Evolutionary conservation across 1,140 invertebrate species (phyloP), one percentile per base, ranked within the genome.

Genomic region (Drosophila malerkotliana): DNA sequence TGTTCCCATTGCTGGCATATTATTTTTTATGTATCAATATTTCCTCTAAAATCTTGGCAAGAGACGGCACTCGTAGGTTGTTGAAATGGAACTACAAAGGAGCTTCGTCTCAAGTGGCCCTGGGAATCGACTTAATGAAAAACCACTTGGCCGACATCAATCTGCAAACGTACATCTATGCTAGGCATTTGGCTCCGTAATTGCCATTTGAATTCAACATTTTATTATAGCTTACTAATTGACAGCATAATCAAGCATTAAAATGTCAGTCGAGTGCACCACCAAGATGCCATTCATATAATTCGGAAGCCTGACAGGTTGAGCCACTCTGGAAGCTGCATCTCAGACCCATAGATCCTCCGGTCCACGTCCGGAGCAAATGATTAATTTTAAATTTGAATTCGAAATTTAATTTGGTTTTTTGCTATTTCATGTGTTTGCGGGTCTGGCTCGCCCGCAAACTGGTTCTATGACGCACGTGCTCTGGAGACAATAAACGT

Each of bases 401-500:
- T 67, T 67, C 28, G 15, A 67, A 64, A 67, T 53, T 41, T 45
- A 69, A 56, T 69, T 56, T 39, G 41, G 28, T 32, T 49, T 30
- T 47, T 34, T 1, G 9, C 32, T 21, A 37, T 14, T 21, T 45
- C 62, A 68, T 15, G 15, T 14, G 5, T 15, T 68, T 48, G 39
- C 24, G 55, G 62, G 62, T 69, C 66, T 67, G 49, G 12, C 37
- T 69, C n/a, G 41, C 15, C 64, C 15, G 26, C 52, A 71, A 71
- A 71, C 67, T 69, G 67, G 67, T 71, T 71, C 67, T 71, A 37
- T 71, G 67, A 71, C 67, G 67, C 67, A 71, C 67, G 67, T 49
- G 64, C 64, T 69, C 67, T 18, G 44, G 57, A 63, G 68, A 81
- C 79, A 81, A 81, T 81, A 82, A 81, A 73, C 67, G 59, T 58